Conservation (phyloP, 2,888 invertebrate species). For the Eumerus sabulonum region DNA sequence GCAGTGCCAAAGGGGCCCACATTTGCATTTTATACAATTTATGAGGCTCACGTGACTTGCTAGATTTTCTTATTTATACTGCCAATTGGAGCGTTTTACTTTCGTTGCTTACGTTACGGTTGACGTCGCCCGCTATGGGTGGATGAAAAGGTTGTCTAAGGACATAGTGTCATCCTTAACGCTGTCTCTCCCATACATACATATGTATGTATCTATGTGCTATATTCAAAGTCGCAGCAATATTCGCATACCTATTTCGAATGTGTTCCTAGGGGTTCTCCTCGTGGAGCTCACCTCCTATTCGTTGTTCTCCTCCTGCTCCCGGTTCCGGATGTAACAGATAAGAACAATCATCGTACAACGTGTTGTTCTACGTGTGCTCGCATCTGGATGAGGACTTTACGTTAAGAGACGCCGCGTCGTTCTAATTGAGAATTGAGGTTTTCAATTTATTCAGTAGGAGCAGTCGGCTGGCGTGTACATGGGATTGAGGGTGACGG, state of each 20-base stretch:
- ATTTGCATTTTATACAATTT: constrained; percentile 71
- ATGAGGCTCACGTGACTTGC: constrained; percentile 71
- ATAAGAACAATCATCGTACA: constrained; percentile 50
- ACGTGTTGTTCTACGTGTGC: constrained; percentile 44
- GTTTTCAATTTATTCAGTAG: constrained; percentile 58
- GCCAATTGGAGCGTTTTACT: constrained; percentile 69
- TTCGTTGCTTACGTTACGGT: constrained; percentile 41
- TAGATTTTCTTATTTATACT: constrained; percentile 69
- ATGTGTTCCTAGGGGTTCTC: constrained; percentile 11
- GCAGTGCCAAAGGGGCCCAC: constrained; percentile 63
- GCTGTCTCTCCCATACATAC: constrained; percentile 25
- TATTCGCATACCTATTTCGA: too few species aligned
- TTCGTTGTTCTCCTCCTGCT: not conserved
- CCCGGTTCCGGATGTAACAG: constrained; percentile 13
- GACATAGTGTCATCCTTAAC: constrained; percentile 44
- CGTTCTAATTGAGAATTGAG: constrained; percentile 58
- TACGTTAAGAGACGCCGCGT: not conserved
- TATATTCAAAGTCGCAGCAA: constrained; percentile 56
- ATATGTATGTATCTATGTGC: too few species aligned
- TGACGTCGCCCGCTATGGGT: constrained; percentile 1
- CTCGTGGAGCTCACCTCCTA: too few species aligned
- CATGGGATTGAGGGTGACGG: not conserved
- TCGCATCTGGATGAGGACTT: constrained; percentile 19
- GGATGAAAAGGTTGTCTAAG: constrained; percentile 25
- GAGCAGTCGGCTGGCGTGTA: not conserved